Evolutionary conservation across 2,888 invertebrate genomes (phyloP), one percentile per base, ranked within the genome.

Genomic region (Apotomis capreana): DNA sequence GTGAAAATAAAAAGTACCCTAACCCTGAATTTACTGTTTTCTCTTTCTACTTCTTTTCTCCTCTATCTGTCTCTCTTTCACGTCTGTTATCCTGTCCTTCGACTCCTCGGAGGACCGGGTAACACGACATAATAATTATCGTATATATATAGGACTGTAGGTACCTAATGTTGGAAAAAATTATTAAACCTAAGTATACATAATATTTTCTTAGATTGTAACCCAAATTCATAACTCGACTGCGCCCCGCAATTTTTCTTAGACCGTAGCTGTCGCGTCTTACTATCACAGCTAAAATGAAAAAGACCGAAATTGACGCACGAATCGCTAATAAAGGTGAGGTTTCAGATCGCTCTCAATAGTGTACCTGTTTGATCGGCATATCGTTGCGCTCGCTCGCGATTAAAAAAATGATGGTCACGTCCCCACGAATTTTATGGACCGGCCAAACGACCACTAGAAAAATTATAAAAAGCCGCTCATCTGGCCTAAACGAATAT

Each of bases 391-490:
- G 79, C 83, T 81, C 78, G 78, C 79, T 79, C 77, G 68, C 78
- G 71, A 70, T 70, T 84, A 86, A 87, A 83, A 83, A 88, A 87
- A 84, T 81, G 81, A 87, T 87, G 79, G 88, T 90, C 91, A 91
- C 92, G 91, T 91, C 83, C 79, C 85, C 87, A 88, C 89, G 88
- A 91, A 90, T 89, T 89, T 88, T 86, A 90, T 89, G 86, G 88
- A 83, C 83, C 82, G 85, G 81, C 83, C 84, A 84, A 86, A 84
- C 84, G 84, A 84, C 83, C 81, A 84, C 84, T 83, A 84, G 81
- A 80, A 85, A 87, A 87, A 85, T 87, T 83, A 84, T 87, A 90
- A 88, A 89, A 90, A 90, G 81, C 81, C 77, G 81, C 83, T 85
- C 87, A 86, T 87, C 86, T 84, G 84, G 84, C 84, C 85, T 85